Evolutionary conservation across 2,797 vertebrate species (phyloP).

Genomic region (Forpus xanthops): DNA sequence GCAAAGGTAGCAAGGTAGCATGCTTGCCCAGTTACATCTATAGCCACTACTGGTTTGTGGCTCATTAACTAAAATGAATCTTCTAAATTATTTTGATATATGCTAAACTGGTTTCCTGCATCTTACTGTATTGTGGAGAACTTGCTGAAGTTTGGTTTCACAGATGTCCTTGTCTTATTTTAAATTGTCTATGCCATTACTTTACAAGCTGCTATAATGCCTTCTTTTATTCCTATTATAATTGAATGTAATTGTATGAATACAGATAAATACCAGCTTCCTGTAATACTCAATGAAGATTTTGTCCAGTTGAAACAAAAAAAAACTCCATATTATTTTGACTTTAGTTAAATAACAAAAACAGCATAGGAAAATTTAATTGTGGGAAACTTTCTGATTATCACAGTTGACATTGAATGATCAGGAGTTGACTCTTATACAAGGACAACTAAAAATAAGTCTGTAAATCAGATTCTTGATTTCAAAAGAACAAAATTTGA

Average conservation of each 20-base stretch:
- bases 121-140: neutral
- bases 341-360: neutral
- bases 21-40: conserved; percentile 17
- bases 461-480: neutral
- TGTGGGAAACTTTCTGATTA: neutral
- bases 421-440: neutral
- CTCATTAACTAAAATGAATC: conserved; percentile 11
- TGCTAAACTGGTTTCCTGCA: neutral
- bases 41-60: neutral
- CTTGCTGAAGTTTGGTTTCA: neutral
- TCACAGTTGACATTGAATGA: neutral
- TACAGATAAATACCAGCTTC: neutral
- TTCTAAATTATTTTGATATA: conserved; percentile 14
- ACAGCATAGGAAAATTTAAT: neutral
- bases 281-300: neutral
- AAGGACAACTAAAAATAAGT: conserved; percentile 13
- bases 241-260: neutral
- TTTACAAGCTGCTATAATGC: neutral
- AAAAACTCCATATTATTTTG: neutral
- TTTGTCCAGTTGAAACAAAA: neutral
- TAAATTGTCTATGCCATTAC: neutral
- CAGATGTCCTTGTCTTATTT: neutral
- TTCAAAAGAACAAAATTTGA: neutral
- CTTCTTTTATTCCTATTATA: neutral
- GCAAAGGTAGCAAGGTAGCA: neutral